Conservation (phyloP, 2,797 vertebrate genomes). For the Psittacula derbiana region DNA sequence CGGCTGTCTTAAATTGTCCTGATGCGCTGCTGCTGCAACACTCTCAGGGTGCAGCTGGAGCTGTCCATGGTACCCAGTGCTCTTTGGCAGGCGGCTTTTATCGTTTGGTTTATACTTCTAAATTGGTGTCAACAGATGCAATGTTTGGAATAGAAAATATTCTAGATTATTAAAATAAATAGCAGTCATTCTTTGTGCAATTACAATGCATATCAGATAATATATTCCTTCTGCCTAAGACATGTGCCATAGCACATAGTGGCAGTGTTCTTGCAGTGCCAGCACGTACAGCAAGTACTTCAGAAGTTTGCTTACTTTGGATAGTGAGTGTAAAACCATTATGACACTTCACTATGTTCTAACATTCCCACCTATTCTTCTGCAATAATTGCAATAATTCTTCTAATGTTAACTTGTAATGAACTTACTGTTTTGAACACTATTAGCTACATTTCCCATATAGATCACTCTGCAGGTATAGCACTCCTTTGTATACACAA, state of each 20-base stretch:
- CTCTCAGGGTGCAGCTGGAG: not conserved
- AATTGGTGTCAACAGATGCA: not conserved
- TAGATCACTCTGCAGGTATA: not conserved
- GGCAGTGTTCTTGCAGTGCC: not conserved
- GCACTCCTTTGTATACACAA: not conserved
- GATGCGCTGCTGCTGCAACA: rapidly evolving
- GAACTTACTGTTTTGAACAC: not conserved
- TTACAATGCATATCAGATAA: not conserved
- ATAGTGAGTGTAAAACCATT: not conserved
- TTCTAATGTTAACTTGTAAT: not conserved
- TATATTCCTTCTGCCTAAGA: not conserved
- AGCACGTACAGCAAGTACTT: not conserved
- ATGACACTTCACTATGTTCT: not conserved
- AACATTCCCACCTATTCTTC: not conserved
- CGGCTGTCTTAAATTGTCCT: rapidly evolving
- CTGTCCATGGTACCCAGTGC: conserved; percentile 12
- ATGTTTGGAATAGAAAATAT: not conserved
- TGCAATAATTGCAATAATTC: not conserved
- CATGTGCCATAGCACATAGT: not conserved
- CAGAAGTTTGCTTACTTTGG: not conserved
- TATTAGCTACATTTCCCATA: not conserved
- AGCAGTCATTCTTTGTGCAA: not conserved
- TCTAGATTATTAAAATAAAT: not conserved
- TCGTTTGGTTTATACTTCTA: not conserved
- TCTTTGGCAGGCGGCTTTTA: not conserved